Percentiles rank a stretch among this genome's conserved stretches.
phyloP scores from a whole-genome alignment of 1,140 invertebrate genomes.

The Listronotus bonariensis region DNA sequence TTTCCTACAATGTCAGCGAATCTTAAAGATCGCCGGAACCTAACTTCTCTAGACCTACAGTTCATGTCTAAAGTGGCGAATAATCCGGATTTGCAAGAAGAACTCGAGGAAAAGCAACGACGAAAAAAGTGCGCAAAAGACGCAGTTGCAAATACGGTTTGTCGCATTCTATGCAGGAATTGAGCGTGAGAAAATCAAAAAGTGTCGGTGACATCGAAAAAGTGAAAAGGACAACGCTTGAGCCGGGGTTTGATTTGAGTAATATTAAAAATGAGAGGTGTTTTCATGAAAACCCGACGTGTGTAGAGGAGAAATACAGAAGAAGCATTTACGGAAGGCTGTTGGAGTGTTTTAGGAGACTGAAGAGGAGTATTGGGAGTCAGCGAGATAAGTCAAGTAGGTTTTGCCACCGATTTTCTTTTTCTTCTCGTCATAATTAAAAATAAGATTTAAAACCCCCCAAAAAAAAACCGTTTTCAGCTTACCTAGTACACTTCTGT shows the following conservation, averaged over 20 bases:
- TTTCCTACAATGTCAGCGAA: neutral
- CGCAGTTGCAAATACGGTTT: slow-evolving; percentile 38
- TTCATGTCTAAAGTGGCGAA: slow-evolving; percentile 34
- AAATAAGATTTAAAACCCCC: no score
- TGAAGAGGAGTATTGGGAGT: slow-evolving; percentile 4
- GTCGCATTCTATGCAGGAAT: slow-evolving; percentile 32
- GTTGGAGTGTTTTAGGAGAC: slow-evolving; percentile 1
- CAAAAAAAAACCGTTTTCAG: no score
- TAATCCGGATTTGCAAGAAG: slow-evolving; percentile 24
- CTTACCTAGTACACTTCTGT: no score
- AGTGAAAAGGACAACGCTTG: slow-evolving; percentile 8
- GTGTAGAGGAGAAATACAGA: neutral
- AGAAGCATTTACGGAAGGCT: neutral
- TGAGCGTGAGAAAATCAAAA: slow-evolving; percentile 1
- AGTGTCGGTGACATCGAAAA: neutral
- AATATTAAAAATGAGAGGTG: slow-evolving; percentile 12
- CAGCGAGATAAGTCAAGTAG: slow-evolving; percentile 4
- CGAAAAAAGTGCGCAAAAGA: slow-evolving; percentile 18
- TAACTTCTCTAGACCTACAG: slow-evolving; percentile 23
- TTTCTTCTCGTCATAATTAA: no score
- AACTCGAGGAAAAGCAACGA: neutral
- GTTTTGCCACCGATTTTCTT: neutral
- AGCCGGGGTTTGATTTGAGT: slow-evolving; percentile 28
- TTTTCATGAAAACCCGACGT: slow-evolving; percentile 2
- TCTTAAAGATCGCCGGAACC: slow-evolving; percentile 13